Evolutionary conservation across 2,797 vertebrate genomes (phyloP), one percentile per base, ranked within the genome.

Genomic region (Melopsittacus undulatus): DNA sequence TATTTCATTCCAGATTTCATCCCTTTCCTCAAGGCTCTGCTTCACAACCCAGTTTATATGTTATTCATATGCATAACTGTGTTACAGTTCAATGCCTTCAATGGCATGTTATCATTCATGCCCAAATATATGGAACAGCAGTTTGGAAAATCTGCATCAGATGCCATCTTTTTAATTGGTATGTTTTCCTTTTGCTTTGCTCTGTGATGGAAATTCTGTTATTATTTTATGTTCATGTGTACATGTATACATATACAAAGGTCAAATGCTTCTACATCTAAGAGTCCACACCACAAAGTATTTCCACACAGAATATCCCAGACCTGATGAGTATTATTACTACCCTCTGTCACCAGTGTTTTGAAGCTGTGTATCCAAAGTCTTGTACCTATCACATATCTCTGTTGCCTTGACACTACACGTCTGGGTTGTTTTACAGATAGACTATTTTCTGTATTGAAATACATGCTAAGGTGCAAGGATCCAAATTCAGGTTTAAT

Each of bases 41-140:
- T 98, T 90, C 95, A 68, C 83, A 98, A 98, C 89, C 97, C 95
- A 2, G 97, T 99, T 56, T 99, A 98, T 84, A 62, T 99, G 94
- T 97, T 98, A 62, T 98, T 98, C 95, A 86, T 99, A 85, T 96
- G 97, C 51, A 96, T 98, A 91, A 98, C 98, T 66, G 96, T 98
- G 90, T 80, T 99, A 48, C 98, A 98, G 95, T 98, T 99, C 83
- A 98, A 96, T 70, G 98, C 97, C 26, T 98, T 98, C 16, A 97
- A 97, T 20, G 98, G 98, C 70, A 97, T 98, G 96, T 72, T 99
- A 83, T 98, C 98, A 40, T 99, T 99, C 96, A 98, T 98, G 86
- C 98, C 99, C 69, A 99, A 99, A 83, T 99, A 98, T 94, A 96
- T 99, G 45, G 99, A 99, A 79, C 98, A 99, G 92, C 98, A 99